Base-by-base conservation (phyloP, 2,888 invertebrate species). In the Abrostola triplasia region DNA sequence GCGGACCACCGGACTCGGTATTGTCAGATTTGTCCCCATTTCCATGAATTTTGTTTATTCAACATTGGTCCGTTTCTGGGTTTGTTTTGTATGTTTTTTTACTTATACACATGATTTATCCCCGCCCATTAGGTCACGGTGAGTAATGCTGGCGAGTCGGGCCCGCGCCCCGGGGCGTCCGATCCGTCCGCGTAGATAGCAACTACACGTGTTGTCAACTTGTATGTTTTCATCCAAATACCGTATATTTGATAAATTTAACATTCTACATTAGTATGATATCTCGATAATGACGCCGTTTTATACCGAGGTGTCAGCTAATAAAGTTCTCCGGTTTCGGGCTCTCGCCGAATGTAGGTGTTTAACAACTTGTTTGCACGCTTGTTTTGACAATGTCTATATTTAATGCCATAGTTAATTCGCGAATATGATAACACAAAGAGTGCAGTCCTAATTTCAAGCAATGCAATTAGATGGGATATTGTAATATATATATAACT, bases 181-280 rank as follows among this genome's bases (percentile, higher is more conserved):
- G 94, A 94, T 94, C 88, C 89, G 83, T 86, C 83, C 87, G 87
- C 89, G 81, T 87, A 90, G 94, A 94, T 94, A 94, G 86, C 90
- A 81, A 85, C 87, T 91, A 94, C 94, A 94, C 91, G 88, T 94
- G 94, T 94, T 94, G 92, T 93, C 94, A 92, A 92, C 92, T 94
- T 93, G 94, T 94, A 93, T 88, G 91, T 92, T 93, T 93, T 93
- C 92, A 92, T 93, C 91, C 92, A 88, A 94, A 93, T 92, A 91
- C 84, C 85, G 81, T 88, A 88, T 86, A 88, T 92, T 90, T 92
- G 90, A 92, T 92, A 92, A 91, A 92, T 92, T 91, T 87, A 80
- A 90, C 90, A 88, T 90, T 88, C 87, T 85, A 90, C 85, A 92
- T 92, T 91, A 91, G 89, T 91, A 87, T 90, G 89, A 89, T 90